These are phyloP conservation scores for Sakesphorus luctuosus DNA, from an alignment of 2,113 vertebrate genomes.

Conservation along the genomic window DNA sequence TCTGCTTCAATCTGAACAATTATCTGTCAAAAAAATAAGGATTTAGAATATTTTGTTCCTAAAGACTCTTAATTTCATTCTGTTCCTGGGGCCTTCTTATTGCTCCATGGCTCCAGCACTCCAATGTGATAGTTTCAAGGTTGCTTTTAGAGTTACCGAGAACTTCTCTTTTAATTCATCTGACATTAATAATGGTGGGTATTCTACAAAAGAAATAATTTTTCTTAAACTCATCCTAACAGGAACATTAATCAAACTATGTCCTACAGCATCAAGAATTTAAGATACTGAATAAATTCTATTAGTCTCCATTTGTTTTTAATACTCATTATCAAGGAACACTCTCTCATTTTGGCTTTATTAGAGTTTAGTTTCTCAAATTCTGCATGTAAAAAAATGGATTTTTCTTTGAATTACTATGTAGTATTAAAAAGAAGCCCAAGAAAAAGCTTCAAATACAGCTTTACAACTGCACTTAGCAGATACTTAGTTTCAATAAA, in stretches of 20 bases:
- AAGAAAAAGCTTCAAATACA: background rate
- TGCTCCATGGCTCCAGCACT: background rate
- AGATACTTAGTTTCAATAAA: background rate
- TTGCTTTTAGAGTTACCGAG: background rate
- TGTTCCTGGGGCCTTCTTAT: background rate
- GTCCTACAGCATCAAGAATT: background rate
- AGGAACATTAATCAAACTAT: background rate
- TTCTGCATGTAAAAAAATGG: background rate
- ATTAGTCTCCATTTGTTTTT: background rate
- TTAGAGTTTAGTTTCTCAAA: background rate
- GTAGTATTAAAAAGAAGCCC: background rate
- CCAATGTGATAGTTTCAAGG: background rate
- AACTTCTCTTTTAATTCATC: background rate
- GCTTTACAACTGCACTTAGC: background rate
- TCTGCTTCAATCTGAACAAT: background rate
- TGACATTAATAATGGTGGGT: background rate
- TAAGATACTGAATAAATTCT: background rate
- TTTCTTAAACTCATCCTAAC: background rate
- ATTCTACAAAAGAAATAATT: background rate
- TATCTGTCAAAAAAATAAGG: fast-evolving
- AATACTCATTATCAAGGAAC: background rate
- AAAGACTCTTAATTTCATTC: background rate
- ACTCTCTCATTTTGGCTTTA: background rate
- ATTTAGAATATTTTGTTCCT: background rate
- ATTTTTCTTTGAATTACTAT: background rate